Base-by-base conservation (phyloP, 2,797 vertebrate genomes). In the Lates japonicus region DNA sequence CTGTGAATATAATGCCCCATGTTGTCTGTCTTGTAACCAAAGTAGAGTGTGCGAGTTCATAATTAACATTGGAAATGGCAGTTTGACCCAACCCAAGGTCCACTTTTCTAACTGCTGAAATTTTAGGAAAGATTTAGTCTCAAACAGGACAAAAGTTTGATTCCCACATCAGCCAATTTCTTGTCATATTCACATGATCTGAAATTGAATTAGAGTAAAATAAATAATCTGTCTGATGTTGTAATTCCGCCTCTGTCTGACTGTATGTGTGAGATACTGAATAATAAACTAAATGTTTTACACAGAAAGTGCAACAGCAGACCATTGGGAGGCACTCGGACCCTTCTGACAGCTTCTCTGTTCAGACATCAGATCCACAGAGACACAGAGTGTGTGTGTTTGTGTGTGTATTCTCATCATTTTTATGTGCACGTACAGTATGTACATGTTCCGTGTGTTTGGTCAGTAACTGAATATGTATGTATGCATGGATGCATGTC, bases 321-420 rank as follows among this genome's bases (percentile, higher is more conserved):
- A 61, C 87, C 88, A 9, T 86, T 68, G 66, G 88, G 89, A 90
- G 92, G 84, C 87, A 89, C 65, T 86, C 70, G 1, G 88, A 82
- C 71, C 35, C 70, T 87, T 84, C 83, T 52, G 75, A 81, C 70
- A 59, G 76, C 75, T 33, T 65, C 13, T 67, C 54, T 3, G 0
- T 31, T 25, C 60, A 66, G n/a, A 68, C 60, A 12, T 57, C 42
- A 63, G 7, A 35, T 20, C 51, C 58, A 64, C 80, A 67, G 7
- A 39, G 11, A 51, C 14, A 7, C 14, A 7, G 46, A 5, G 31
- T 67, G 16, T 62, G 62, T 66, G 22, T 60, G 22, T 70, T 59
- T 42, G 42, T 78, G 61, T 71, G 12, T 64, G 33, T 49, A 19
- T 42, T 37, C 41, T 67, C 54, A 25, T 54, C 14, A 3, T 17